Conservation (phyloP, 1,140 invertebrate genomes). For the Bradysia coprophila region DNA sequence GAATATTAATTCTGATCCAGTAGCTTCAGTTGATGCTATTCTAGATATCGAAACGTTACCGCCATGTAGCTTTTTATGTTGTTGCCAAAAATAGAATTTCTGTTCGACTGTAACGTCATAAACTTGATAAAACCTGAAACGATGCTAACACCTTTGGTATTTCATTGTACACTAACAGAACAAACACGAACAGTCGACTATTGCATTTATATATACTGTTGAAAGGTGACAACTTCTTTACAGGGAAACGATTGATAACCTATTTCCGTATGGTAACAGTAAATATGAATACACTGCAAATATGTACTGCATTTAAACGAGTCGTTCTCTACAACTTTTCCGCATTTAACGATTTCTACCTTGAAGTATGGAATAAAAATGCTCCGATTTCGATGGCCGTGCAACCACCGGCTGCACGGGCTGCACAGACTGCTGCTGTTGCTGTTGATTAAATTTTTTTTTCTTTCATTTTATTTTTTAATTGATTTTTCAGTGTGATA, state of each 20-base stretch:
- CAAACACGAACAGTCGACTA: too few relatives aligned
- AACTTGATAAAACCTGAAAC: too few relatives aligned
- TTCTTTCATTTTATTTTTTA: too few relatives aligned
- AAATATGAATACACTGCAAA: slow-evolving; percentile 13
- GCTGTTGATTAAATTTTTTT: background rate
- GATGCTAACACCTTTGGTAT: too few relatives aligned
- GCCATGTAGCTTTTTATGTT: too few relatives aligned
- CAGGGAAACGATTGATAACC: slow-evolving; percentile 16
- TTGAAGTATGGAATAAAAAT: slow-evolving; percentile 1
- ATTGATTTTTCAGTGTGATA: too few relatives aligned
- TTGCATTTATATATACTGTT: too few relatives aligned
- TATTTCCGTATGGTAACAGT: slow-evolving; percentile 16
- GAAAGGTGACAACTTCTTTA: too few relatives aligned
- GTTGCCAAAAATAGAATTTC: background rate
- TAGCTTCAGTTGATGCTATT: background rate
- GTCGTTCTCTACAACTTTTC: slow-evolving; percentile 20
- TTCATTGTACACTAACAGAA: too few relatives aligned
- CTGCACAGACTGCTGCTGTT: background rate
- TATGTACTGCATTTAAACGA: slow-evolving; percentile 18
- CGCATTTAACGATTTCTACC: slow-evolving; percentile 18
- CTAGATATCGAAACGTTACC: background rate
- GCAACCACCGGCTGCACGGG: background rate
- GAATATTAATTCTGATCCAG: background rate
- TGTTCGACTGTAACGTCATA: background rate
- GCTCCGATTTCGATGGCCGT: background rate